Conservation (phyloP, 2,888 invertebrate genomes). For the Gasteruption jaculator region DNA sequence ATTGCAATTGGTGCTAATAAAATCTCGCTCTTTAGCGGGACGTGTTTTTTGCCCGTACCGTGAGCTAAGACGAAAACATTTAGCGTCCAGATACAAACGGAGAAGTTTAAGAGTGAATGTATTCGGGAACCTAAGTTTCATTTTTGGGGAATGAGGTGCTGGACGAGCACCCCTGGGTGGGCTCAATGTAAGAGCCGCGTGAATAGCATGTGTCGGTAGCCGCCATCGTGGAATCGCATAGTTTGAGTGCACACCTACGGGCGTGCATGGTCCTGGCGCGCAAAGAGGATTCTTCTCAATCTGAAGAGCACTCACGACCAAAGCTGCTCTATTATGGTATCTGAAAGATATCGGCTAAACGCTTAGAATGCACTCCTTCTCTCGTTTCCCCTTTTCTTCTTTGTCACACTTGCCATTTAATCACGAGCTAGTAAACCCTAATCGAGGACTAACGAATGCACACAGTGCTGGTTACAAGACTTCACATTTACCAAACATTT, state of each 20-base stretch:
- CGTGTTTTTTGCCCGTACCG: too few relatives aligned
- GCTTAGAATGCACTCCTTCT: conserved; percentile 35
- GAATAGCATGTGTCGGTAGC: conserved; percentile 56
- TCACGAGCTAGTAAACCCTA: too few relatives aligned
- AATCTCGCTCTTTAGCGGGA: too few relatives aligned
- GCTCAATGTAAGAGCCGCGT: conserved; percentile 67
- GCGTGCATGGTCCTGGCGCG: conserved; percentile 72
- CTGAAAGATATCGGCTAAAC: conserved; percentile 55
- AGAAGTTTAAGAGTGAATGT: too few relatives aligned
- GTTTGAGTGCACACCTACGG: conserved; percentile 46
- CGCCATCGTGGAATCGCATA: conserved; percentile 53
- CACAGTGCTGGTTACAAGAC: too few relatives aligned
- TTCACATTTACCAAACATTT: too few relatives aligned
- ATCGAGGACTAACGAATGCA: too few relatives aligned
- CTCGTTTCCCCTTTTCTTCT: too few relatives aligned
- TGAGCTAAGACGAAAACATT: too few relatives aligned
- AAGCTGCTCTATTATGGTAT: conserved; percentile 88
- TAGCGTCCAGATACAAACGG: conserved; percentile 48
- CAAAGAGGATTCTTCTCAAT: conserved; percentile 89
- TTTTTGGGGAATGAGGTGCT: conserved; percentile 82
- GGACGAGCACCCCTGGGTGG: conserved; percentile 51
- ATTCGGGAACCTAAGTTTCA: conserved; percentile 90
- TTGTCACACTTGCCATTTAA: too few relatives aligned
- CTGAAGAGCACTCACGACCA: conserved; percentile 89
- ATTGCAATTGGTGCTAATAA: too few relatives aligned